A percentile compares a stretch with the other conserved stretches of the same genome.
phyloP scores from a whole-genome alignment of 2,888 invertebrate genomes.

The Anoncus sp. region DNA sequence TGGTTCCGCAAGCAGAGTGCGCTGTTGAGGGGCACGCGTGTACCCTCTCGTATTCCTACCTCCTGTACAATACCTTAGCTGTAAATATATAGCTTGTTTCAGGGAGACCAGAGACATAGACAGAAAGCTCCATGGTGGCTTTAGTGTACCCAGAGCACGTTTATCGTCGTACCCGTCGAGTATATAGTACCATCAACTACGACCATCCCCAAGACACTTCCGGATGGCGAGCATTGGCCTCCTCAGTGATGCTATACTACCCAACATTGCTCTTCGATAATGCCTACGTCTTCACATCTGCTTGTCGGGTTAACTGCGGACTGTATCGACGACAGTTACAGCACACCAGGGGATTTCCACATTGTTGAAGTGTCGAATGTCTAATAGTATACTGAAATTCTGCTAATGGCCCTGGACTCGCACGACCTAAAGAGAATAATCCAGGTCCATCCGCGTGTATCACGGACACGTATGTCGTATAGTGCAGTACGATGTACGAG shows the following conservation, averaged over 20 bases:
- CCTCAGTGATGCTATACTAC: conserved; percentile 1
- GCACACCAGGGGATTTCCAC: not conserved
- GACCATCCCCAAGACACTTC: conserved; percentile 12
- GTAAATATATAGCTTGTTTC: conserved; percentile 33
- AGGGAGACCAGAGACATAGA: conserved; percentile 23
- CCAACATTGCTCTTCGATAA: conserved; percentile 18
- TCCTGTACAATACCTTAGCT: conserved; percentile 17
- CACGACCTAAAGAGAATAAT: conserved; percentile 33
- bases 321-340: not conserved
- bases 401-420: conserved; percentile 19
- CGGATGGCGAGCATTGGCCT: conserved; percentile 15
- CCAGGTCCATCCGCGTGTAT: conserved; percentile 23
- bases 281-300: not conserved
- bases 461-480: conserved; percentile 37
- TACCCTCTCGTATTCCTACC: conserved; percentile 29
- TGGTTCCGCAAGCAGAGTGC: conserved; percentile 25
- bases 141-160: conserved; percentile 34
- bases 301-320: not conserved
- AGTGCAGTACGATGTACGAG: conserved; percentile 29
- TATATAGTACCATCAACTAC: conserved; percentile 8
- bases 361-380: conserved; percentile 44
- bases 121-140: conserved; percentile 38
- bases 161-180: conserved; percentile 7
- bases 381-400: conserved; percentile 37
- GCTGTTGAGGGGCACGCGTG: conserved; percentile 15